Evolutionary conservation across 2,888 invertebrate genomes (phyloP).

Genomic region (Tetragonula carbonaria): DNA sequence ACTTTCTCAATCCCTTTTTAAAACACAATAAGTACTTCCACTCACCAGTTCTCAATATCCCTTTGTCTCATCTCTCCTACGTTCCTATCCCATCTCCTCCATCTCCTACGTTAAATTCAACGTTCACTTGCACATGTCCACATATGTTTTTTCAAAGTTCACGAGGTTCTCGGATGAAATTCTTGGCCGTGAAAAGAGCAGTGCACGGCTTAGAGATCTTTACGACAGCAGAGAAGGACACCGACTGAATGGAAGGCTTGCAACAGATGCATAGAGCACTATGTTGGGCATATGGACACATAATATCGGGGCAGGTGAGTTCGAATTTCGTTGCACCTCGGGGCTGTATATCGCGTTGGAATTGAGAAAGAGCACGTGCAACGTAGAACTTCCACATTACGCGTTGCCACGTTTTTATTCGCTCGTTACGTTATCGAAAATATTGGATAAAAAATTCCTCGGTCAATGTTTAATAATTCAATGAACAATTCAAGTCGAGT

Average conservation of each 20-base stretch:
- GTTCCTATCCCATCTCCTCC: neutral
- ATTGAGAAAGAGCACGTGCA: neutral
- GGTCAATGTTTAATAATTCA: neutral
- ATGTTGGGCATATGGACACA: constrained; percentile 71
- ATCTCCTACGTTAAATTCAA: neutral
- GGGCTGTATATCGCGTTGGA: constrained; percentile 54
- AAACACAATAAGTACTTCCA: neutral
- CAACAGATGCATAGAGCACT: constrained; percentile 74
- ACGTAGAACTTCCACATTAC: neutral
- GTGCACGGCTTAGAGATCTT: constrained; percentile 55
- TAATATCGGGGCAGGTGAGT: constrained; percentile 78
- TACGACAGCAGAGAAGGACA: constrained; percentile 70
- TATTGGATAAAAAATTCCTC: neutral
- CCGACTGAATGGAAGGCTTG: constrained; percentile 74
- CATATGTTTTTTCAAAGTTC: neutral
- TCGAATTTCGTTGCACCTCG: constrained; percentile 74
- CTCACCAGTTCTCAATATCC: constrained; percentile 6
- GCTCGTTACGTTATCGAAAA: neutral
- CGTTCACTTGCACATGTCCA: neutral
- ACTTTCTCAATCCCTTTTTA: neutral
- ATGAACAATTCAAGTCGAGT: neutral
- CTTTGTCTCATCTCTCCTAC: neutral
- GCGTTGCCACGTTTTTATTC: neutral
- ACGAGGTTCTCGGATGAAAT: neutral
- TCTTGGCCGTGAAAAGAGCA: constrained; percentile 21